These are phyloP conservation scores for Ochotona curzoniae DNA, from an alignment of 2,113 vertebrate species.

Conservation along the genomic window DNA sequence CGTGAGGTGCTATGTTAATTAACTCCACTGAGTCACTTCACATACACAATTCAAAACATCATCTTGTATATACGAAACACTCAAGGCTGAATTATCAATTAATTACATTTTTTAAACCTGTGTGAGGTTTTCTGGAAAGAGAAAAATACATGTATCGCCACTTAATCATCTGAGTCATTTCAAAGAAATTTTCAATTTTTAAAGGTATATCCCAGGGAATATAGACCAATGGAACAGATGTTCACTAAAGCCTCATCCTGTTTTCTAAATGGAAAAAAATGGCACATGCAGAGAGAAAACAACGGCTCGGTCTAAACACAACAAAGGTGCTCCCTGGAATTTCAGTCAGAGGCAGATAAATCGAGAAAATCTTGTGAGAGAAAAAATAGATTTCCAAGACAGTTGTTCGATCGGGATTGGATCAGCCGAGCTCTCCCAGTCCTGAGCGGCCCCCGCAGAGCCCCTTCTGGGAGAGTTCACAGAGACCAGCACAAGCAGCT, in stretches of 20 bases:
- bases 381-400: background rate
- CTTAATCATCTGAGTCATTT: constrained; percentile 10
- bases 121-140: background rate
- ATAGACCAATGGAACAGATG: background rate
- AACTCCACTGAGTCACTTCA: background rate
- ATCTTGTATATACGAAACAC: background rate
- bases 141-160: constrained; percentile 33
- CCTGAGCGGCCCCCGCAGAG: background rate
- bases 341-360: background rate
- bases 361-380: background rate
- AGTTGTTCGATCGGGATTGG: background rate
- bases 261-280: background rate
- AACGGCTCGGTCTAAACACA: background rate
- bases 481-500: constrained; percentile 30
- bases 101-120: background rate
- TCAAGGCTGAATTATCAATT: background rate
- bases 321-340: background rate
- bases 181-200: constrained; percentile 47
- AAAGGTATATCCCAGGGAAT: background rate
- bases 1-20: background rate
- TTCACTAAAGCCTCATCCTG: background rate
- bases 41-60: background rate
- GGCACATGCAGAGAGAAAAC: background rate
- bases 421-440: background rate
- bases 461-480: background rate